phyloP scores from a whole-genome alignment of 2,113 vertebrate species.

The Phaethornis superciliosus region DNA sequence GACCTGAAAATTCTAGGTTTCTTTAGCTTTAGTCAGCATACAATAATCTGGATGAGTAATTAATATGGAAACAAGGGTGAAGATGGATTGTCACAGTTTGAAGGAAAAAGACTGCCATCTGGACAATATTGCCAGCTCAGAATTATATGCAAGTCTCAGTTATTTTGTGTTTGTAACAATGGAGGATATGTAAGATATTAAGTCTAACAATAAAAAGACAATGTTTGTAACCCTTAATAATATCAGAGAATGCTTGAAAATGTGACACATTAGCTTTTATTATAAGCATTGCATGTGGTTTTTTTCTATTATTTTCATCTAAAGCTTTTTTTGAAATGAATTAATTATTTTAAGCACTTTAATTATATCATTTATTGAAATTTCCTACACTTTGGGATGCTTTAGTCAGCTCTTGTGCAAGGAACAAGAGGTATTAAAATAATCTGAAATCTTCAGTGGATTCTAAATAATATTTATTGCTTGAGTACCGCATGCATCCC shows the following conservation, averaged over 20 bases:
- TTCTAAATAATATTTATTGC: background rate
- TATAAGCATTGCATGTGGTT: background rate
- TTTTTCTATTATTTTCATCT: background rate
- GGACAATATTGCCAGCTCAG: background rate
- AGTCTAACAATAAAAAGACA: background rate
- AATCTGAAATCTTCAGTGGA: background rate
- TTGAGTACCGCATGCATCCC: background rate
- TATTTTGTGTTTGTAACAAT: background rate
- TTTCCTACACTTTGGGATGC: background rate
- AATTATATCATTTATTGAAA: background rate
- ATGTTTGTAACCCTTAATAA: background rate
- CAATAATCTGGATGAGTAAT: background rate
- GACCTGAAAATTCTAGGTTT: background rate
- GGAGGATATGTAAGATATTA: background rate
- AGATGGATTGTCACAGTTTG: conserved; percentile 10
- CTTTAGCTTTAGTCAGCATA: background rate
- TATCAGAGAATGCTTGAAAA: background rate
- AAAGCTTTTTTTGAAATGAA: background rate
- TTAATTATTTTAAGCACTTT: background rate
- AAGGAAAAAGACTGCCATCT: conserved; percentile 25
- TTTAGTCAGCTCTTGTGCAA: background rate
- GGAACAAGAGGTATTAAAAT: background rate
- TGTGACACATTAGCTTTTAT: background rate
- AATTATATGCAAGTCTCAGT: background rate
- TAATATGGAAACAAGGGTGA: conserved; percentile 14